Evolutionary conservation across 1,140 invertebrate genomes (phyloP).

Genomic region (Chironomus tepperi): DNA sequence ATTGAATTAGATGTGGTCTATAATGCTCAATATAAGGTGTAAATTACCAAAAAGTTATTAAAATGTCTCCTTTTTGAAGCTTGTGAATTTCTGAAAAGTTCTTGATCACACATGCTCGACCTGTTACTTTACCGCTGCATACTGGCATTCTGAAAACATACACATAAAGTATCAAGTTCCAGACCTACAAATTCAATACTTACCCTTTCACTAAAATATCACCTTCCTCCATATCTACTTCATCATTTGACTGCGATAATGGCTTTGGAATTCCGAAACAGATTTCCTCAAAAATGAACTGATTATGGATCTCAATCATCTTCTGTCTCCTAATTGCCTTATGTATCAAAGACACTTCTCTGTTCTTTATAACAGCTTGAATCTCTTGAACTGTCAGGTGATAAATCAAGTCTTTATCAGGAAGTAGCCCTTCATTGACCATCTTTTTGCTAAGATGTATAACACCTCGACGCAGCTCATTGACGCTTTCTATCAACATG

Average conservation of each 20-base stretch:
- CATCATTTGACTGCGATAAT: conserved; percentile 29
- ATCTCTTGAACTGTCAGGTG: conserved; percentile 62
- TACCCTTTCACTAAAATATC: neutral
- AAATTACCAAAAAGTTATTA: conserved; percentile 50
- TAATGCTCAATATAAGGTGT: no score
- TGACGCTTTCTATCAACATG: conserved; percentile 45
- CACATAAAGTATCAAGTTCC: no score
- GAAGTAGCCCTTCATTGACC: conserved; percentile 52
- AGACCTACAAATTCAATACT: no score
- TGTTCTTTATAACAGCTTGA: conserved; percentile 44
- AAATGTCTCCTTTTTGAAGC: conserved; percentile 55
- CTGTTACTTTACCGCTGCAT: conserved; percentile 54
- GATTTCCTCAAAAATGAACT: conserved; percentile 55
- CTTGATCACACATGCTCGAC: conserved; percentile 59
- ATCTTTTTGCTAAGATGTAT: conserved; percentile 49
- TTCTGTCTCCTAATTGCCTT: conserved; percentile 56
- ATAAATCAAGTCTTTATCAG: conserved; percentile 56
- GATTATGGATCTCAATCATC: conserved; percentile 47
- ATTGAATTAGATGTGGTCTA: no score
- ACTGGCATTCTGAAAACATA: conserved; percentile 50
- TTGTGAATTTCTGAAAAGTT: conserved; percentile 42
- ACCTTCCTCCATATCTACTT: conserved; percentile 39
- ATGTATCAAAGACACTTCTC: conserved; percentile 48
- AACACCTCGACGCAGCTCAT: conserved; percentile 54
- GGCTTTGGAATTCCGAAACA: conserved; percentile 49